Conservation (phyloP, 2,797 vertebrate genomes). For the Setipinna tenuifilis region DNA sequence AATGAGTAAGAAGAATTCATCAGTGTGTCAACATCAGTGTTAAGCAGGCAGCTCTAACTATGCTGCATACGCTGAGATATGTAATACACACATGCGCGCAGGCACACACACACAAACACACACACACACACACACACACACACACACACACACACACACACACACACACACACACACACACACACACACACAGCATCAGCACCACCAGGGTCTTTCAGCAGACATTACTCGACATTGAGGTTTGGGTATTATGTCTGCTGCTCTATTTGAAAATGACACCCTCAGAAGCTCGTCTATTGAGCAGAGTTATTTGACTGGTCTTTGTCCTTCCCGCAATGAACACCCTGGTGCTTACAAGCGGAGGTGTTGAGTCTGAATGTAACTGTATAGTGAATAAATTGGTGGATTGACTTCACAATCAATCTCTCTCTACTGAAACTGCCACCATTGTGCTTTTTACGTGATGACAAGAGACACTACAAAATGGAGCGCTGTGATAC, state of each 20-base stretch:
- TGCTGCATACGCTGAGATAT: slow-evolving; percentile 25
- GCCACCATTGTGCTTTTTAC: neutral
- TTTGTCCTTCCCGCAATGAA: slow-evolving; percentile 2
- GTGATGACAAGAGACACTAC: neutral
- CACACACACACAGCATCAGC: too few relatives aligned
- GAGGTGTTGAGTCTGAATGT: neutral
- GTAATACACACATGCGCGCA: neutral
- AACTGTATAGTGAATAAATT: neutral
- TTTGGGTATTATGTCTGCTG: neutral
- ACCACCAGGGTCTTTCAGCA: neutral
- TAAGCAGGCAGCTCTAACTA: slow-evolving; percentile 20
- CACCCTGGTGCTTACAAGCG: neutral
- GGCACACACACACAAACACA: too few relatives aligned
- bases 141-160: too few relatives aligned
- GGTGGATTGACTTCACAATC: neutral
- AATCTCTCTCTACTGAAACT: neutral
- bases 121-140: too few relatives aligned
- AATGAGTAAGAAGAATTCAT: slow-evolving; percentile 46
- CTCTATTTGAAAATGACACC: neutral
- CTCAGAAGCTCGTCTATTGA: neutral
- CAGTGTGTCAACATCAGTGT: slow-evolving; percentile 32
- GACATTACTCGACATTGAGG: neutral
- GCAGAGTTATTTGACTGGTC: neutral
- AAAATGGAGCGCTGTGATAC: slow-evolving; percentile 1
- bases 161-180: too few relatives aligned